A percentile compares a stretch with the other conserved stretches of the same genome.
These are phyloP conservation scores for Spheniscus mendiculus DNA, from an alignment of 2,113 vertebrate genomes.

Conservation along the genomic window DNA sequence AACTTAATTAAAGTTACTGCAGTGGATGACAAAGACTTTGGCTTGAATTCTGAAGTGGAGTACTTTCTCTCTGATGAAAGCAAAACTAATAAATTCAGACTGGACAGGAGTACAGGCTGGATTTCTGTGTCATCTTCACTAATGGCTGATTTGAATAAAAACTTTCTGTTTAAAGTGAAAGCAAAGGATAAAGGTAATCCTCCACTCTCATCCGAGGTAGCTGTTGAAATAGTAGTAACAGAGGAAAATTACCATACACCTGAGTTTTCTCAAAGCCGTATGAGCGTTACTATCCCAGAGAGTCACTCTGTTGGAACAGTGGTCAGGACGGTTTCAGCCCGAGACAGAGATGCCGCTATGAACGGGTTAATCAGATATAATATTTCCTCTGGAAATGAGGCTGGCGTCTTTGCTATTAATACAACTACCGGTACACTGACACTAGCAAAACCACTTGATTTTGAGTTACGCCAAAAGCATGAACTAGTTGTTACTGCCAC, in stretches of 20 bases:
- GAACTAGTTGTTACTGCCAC: slow-evolving; percentile 88
- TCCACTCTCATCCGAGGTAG: slow-evolving; percentile 81
- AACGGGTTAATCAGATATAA: slow-evolving; percentile 89
- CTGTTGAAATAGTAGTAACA: slow-evolving; percentile 86
- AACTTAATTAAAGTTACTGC: slow-evolving; percentile 87
- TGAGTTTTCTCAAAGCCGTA: slow-evolving; percentile 92
- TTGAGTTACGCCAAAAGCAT: slow-evolving; percentile 85
- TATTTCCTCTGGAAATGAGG: slow-evolving; percentile 88
- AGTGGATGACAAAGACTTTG: slow-evolving; percentile 91
- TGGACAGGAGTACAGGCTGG: slow-evolving; percentile 89
- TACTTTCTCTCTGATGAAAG: slow-evolving; percentile 84
- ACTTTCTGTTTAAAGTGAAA: slow-evolving; percentile 83
- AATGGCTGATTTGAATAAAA: slow-evolving; percentile 83
- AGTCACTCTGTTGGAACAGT: slow-evolving; percentile 84
- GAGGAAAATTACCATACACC: slow-evolving; percentile 96
- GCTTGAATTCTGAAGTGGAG: slow-evolving; percentile 92
- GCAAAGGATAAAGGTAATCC: slow-evolving; percentile 93
- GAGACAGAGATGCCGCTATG: slow-evolving; percentile 91
- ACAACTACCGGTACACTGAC: slow-evolving; percentile 86
- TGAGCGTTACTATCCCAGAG: slow-evolving; percentile 86
- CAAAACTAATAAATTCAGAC: slow-evolving; percentile 81
- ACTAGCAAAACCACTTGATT: slow-evolving; percentile 86
- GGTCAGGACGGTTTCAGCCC: slow-evolving; percentile 87
- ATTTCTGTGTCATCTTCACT: slow-evolving; percentile 89
- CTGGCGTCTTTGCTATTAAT: slow-evolving; percentile 87